phyloP scores from a whole-genome alignment of 1,140 invertebrate species.

The Brachionus sp. region DNA sequence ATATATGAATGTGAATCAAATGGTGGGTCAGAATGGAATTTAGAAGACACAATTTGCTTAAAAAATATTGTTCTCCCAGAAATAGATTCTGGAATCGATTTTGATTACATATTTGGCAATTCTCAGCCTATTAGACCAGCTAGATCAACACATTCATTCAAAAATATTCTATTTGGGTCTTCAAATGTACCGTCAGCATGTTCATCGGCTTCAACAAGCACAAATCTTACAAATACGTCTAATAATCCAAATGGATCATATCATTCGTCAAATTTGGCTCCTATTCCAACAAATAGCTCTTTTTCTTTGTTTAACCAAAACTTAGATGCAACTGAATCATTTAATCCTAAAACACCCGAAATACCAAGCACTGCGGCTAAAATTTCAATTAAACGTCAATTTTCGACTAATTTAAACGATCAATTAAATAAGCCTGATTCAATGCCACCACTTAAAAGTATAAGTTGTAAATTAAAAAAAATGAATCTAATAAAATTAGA shows the following conservation, averaged over 20 bases:
- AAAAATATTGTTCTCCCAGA: slow-evolving; percentile 46
- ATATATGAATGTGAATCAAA: slow-evolving; percentile 99
- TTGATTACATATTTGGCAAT: slow-evolving; percentile 31
- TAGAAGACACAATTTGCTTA: slow-evolving; percentile 76
- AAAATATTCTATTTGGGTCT: slow-evolving; percentile 35
- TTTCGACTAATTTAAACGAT: background rate
- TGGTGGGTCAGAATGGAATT: slow-evolving; percentile 87
- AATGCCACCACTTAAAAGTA: background rate
- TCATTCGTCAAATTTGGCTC: background rate
- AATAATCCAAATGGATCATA: background rate
- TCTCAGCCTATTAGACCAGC: slow-evolving; percentile 4
- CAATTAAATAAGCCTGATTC: background rate
- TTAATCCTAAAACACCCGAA: background rate
- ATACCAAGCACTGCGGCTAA: slow-evolving; percentile 22
- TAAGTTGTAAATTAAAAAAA: slow-evolving; percentile 48
- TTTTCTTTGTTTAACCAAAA: background rate
- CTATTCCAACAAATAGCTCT: slow-evolving; percentile 20
- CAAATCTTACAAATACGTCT: background rate
- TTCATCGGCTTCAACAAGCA: background rate
- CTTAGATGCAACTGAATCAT: background rate
- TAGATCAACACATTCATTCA: slow-evolving; percentile 24
- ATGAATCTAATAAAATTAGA: slow-evolving; percentile 76
- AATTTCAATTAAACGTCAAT: slow-evolving; percentile 39
- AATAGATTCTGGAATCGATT: slow-evolving; percentile 8
- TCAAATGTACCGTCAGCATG: background rate